These are phyloP conservation scores for Podarcis raffonei DNA, from an alignment of 2,113 vertebrate genomes.

Conservation along the genomic window DNA sequence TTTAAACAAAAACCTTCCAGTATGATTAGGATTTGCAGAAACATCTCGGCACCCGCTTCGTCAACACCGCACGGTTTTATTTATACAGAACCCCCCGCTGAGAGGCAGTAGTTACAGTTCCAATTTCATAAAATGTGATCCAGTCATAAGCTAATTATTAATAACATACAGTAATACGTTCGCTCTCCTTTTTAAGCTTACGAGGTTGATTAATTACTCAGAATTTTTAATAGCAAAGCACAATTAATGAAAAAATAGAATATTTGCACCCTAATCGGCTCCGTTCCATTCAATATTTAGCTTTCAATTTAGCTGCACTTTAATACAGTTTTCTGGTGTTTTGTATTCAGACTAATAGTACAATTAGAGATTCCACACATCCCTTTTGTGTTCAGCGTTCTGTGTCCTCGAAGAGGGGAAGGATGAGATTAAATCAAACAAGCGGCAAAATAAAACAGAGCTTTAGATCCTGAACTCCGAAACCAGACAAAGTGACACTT, in stretches of 20 bases:
- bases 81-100: conserved; percentile 22
- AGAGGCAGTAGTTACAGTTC: conserved; percentile 32
- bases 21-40: background rate
- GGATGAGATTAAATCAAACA: conserved; percentile 10
- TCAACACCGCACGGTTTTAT: conserved; percentile 36
- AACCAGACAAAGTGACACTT: rapidly evolving
- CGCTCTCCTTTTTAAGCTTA: conserved; percentile 46
- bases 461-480: background rate
- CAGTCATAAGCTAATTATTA: conserved; percentile 45
- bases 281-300: conserved; percentile 51
- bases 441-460: conserved; percentile 2
- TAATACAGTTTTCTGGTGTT: conserved; percentile 38
- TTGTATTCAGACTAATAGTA: conserved; percentile 23
- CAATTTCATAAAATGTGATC: conserved; percentile 9
- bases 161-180: conserved; percentile 33
- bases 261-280: conserved; percentile 38
- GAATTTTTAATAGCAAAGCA: conserved; percentile 54
- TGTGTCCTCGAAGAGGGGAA: background rate
- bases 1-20: conserved; percentile 6
- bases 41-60: background rate
- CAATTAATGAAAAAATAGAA: conserved; percentile 60
- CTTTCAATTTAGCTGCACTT: conserved; percentile 48
- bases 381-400: background rate
- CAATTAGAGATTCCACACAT: conserved; percentile 2
- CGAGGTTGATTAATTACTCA: conserved; percentile 54